A percentile compares a stretch with the other conserved stretches of the same genome.
phyloP scores from a whole-genome alignment of 2,113 vertebrate genomes.

The Menidia beryllina region DNA sequence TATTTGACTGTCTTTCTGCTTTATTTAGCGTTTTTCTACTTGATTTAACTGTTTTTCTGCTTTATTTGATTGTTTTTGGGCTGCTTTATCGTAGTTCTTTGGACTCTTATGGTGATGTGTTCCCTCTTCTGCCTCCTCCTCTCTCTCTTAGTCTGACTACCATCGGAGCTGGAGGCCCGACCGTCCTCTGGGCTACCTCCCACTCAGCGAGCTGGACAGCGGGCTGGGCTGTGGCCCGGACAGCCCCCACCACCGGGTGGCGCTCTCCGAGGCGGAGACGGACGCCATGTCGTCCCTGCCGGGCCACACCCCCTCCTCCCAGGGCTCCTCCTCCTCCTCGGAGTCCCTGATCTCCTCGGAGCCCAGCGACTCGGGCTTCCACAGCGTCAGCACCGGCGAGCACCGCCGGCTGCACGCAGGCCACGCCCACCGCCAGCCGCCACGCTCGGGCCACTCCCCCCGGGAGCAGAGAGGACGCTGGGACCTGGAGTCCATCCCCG shows the following conservation, averaged over 20 bases:
- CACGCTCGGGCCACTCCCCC: conserved; percentile 62
- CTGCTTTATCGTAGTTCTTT: too few relatives aligned
- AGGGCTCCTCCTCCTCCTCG: conserved; percentile 59
- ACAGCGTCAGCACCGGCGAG: conserved; percentile 74
- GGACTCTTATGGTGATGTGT: too few relatives aligned
- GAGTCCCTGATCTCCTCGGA: conserved; percentile 72
- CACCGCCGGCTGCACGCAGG: conserved; percentile 65
- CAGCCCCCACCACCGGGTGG: conserved; percentile 59
- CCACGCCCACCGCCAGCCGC: conserved; percentile 56
- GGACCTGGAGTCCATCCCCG: conserved; percentile 82
- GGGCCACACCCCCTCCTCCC: conserved; percentile 69
- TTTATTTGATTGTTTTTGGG: too few relatives aligned
- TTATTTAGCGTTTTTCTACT: too few relatives aligned
- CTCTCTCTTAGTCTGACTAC: conserved; percentile 54
- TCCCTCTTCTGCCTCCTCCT: not conserved
- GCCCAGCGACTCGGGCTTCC: conserved; percentile 76
- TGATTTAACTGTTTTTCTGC: too few relatives aligned
- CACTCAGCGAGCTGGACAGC: conserved; percentile 71
- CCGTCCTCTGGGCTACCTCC: conserved; percentile 55
- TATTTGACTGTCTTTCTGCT: too few relatives aligned
- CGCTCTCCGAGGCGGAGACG: conserved; percentile 69
- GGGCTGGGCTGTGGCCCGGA: conserved; percentile 68
- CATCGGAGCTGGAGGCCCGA: conserved; percentile 46
- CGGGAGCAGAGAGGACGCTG: conserved; percentile 76
- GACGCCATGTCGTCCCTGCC: conserved; percentile 67